A percentile compares a stretch with the other conserved stretches of the same genome.
These are phyloP conservation scores for Caenorhabditis angaria DNA, from an alignment of 2,888 invertebrate species.

Conservation along the genomic window DNA sequence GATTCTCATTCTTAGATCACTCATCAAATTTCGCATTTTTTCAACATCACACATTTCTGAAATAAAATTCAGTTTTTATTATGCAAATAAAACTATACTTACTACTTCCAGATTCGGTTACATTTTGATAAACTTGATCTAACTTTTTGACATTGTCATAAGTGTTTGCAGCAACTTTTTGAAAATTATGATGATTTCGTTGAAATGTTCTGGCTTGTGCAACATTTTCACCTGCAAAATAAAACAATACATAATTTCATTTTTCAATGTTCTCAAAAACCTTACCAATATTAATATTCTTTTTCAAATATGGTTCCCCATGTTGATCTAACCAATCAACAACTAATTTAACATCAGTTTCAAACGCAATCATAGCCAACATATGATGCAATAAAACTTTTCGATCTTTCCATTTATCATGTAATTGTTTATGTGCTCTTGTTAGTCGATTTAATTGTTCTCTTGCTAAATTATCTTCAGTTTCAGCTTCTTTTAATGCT, in stretches of 20 bases:
- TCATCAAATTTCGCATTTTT: constrained; percentile 29
- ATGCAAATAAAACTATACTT: constrained; percentile 8
- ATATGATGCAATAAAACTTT: constrained; percentile 47
- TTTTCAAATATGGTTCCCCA: constrained; percentile 66
- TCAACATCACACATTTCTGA: constrained; percentile 38
- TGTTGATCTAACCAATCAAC: constrained; percentile 69
- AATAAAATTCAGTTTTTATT: neutral
- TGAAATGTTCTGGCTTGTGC: constrained; percentile 45
- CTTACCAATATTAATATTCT: constrained; percentile 62
- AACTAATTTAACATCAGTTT: constrained; percentile 59
- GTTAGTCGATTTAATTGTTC: constrained; percentile 31
- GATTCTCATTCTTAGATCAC: constrained; percentile 24
- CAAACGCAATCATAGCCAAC: constrained; percentile 55
- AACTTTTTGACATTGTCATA: constrained; percentile 64
- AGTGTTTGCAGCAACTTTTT: constrained; percentile 66
- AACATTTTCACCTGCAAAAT: constrained; percentile 43
- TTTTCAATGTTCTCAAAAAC: neutral
- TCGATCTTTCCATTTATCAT: constrained; percentile 46
- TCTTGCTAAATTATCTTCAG: constrained; percentile 32
- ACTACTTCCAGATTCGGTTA: constrained; percentile 50
- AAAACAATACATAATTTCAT: neutral
- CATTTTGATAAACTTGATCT: constrained; percentile 50
- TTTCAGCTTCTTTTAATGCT: constrained; percentile 37
- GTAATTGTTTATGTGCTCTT: constrained; percentile 45
- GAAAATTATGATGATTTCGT: constrained; percentile 62